Evolutionary conservation across 2,113 vertebrate genomes (phyloP).

Genomic region (Sylvietta virens): DNA sequence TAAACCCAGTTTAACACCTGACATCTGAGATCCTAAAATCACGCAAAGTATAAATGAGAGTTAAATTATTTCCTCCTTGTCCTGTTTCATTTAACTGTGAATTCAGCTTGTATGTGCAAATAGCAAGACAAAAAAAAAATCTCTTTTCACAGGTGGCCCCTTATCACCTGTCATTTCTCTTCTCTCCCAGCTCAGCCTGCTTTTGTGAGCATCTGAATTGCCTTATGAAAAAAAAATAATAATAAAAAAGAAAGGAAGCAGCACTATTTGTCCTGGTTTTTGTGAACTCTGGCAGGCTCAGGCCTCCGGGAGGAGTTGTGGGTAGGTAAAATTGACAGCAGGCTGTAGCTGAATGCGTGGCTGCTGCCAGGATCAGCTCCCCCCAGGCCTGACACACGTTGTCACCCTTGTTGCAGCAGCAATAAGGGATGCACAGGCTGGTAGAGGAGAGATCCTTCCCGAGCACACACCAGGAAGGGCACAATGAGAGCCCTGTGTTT

Average conservation of each 20-base stretch:
- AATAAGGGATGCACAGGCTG: background rate
- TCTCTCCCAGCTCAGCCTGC: background rate
- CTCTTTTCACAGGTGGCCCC: background rate
- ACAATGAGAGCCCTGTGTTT: rapidly evolving
- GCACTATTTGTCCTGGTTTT: background rate
- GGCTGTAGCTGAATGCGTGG: background rate
- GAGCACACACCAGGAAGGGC: background rate
- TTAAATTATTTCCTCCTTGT: background rate
- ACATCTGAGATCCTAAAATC: background rate
- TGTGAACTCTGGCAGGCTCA: background rate
- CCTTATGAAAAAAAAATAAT: background rate
- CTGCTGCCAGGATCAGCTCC: background rate
- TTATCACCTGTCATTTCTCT: background rate
- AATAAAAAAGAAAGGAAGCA: no score
- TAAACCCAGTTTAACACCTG: background rate
- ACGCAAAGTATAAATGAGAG: background rate
- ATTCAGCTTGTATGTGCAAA: background rate
- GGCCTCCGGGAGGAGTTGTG: background rate
- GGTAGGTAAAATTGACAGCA: conserved; percentile 15
- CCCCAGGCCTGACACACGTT: background rate
- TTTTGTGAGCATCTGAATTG: background rate
- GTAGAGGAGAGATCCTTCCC: background rate
- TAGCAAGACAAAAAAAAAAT: background rate
- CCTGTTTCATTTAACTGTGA: background rate
- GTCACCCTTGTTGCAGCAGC: background rate